Percentiles rank a stretch among this genome's conserved stretches.
These are phyloP conservation scores for Synergus gifuensis DNA, from an alignment of 2,888 invertebrate genomes.

Conservation along the genomic window DNA sequence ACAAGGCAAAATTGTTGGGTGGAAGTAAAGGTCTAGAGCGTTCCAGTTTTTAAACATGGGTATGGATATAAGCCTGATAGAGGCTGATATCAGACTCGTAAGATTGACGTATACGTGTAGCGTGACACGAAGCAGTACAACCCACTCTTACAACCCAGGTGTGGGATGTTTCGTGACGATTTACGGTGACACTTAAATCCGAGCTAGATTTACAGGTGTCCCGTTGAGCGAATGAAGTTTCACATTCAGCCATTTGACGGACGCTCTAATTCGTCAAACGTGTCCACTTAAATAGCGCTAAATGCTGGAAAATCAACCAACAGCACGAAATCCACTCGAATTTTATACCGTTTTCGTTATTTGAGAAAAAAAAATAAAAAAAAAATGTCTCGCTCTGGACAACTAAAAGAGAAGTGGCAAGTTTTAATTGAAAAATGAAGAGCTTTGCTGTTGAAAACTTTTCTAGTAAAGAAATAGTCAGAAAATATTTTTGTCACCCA, in stretches of 20 bases:
- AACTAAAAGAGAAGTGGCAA: too few relatives aligned
- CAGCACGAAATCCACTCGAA: neutral
- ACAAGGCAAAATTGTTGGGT: neutral
- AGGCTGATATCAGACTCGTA: neutral
- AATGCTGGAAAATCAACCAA: neutral
- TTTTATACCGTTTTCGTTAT: neutral
- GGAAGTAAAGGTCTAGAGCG: neutral
- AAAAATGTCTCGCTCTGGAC: neutral
- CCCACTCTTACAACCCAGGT: neutral
- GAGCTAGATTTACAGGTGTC: conserved; percentile 15
- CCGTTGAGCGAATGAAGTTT: neutral
- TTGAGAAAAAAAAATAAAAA: neutral
- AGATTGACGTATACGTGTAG: conserved; percentile 27
- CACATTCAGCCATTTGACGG: neutral
- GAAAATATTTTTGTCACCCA: too few relatives aligned
- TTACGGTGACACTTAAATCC: conserved; percentile 22
- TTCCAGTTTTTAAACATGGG: neutral
- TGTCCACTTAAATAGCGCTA: neutral
- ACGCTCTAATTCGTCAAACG: conserved; percentile 7
- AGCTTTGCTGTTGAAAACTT: too few relatives aligned
- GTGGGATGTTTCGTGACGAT: conserved; percentile 20
- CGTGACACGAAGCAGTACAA: conserved; percentile 25
- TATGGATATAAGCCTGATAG: neutral
- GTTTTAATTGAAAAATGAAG: too few relatives aligned
- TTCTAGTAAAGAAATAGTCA: too few relatives aligned